phyloP scores from a whole-genome alignment of 2,113 vertebrate genomes.

The Nycticorax nycticorax region DNA sequence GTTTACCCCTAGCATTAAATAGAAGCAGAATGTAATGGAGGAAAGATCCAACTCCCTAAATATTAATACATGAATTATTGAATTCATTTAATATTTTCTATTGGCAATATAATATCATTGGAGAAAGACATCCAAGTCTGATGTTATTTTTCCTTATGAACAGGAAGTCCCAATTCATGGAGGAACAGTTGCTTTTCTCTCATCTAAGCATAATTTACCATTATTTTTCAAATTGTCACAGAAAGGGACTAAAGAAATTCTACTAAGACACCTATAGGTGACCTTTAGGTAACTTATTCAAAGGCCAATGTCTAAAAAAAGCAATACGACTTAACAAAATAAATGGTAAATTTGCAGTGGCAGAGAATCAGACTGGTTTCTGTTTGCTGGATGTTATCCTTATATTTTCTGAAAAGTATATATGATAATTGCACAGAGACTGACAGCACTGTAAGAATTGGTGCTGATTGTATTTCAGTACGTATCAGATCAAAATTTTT shows the following conservation, averaged over 20 bases:
- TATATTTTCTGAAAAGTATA: not conserved
- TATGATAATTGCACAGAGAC: not conserved
- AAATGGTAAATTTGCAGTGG: not conserved
- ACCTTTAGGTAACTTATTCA: not conserved
- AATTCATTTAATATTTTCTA: not conserved
- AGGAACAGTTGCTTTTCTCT: not conserved
- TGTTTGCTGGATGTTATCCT: not conserved
- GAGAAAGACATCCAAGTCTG: not conserved
- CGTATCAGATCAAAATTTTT: not conserved
- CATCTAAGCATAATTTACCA: not conserved
- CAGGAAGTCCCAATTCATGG: not conserved
- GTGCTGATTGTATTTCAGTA: not conserved
- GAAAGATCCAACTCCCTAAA: not conserved
- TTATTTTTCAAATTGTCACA: slow-evolving; percentile 9
- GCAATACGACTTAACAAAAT: not conserved
- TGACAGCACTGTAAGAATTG: not conserved
- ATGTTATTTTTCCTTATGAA: not conserved
- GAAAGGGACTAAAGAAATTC: not conserved
- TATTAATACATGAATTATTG: not conserved
- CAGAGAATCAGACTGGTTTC: not conserved
- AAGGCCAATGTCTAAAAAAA: not conserved
- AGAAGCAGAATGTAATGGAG: not conserved
- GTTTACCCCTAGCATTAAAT: not conserved
- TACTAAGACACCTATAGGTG: not conserved
- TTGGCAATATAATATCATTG: not conserved